A percentile compares a stretch with the other conserved stretches of the same genome.
Evolutionary conservation across 2,888 invertebrate species (phyloP).

Genomic region (Molorchus minor): DNA sequence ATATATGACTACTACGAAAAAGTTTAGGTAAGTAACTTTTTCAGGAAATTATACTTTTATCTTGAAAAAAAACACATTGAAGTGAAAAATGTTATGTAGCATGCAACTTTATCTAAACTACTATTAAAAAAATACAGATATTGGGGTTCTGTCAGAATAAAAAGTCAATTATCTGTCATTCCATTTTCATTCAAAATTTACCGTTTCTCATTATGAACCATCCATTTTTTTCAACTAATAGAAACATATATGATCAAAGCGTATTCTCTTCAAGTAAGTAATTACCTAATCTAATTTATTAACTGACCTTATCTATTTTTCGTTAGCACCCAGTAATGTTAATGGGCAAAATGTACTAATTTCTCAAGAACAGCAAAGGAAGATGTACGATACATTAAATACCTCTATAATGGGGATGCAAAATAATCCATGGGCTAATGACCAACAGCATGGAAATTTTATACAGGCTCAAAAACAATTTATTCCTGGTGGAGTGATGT

Average conservation of each 20-base stretch:
- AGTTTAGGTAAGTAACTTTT: no score
- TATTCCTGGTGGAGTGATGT: slow-evolving; percentile 37
- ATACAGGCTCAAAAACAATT: slow-evolving; percentile 38
- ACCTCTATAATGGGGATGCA: slow-evolving; percentile 44
- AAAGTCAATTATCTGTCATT: slow-evolving; percentile 15
- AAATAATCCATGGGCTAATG: slow-evolving; percentile 3
- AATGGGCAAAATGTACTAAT: slow-evolving; percentile 47
- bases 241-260: slow-evolving; percentile 45
- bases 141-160: no score
- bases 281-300: slow-evolving; percentile 5
- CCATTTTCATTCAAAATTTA: slow-evolving; percentile 29
- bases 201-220: slow-evolving; percentile 32
- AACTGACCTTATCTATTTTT: background rate
- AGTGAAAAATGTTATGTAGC: no score
- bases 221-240: slow-evolving; percentile 46
- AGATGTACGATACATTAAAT: slow-evolving; percentile 43
- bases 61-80: no score
- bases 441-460: slow-evolving; percentile 15
- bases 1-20: no score
- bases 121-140: no score
- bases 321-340: slow-evolving; percentile 44
- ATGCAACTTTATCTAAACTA: no score
- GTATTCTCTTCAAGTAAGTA: slow-evolving; percentile 41
- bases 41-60: no score
- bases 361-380: slow-evolving; percentile 49